Evolutionary conservation across 2,797 vertebrate genomes (phyloP).

Genomic region (Rhinatrema bivittatum): DNA sequence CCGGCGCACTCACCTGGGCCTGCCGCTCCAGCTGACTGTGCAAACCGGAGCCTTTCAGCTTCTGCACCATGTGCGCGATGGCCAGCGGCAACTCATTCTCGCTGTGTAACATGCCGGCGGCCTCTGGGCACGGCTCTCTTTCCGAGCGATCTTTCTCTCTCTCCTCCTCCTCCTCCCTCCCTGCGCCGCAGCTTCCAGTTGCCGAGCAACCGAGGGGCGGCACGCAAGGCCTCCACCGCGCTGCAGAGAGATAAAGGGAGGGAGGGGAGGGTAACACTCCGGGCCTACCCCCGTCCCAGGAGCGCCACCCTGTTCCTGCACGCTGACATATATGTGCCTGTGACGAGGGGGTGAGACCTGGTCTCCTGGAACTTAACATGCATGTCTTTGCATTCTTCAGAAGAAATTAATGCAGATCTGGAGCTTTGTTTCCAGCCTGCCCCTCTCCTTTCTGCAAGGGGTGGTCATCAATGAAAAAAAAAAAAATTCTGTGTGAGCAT

Average conservation of each 20-base stretch:
- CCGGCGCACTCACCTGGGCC: constrained; percentile 77
- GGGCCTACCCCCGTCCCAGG: no score
- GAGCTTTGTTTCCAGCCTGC: no score
- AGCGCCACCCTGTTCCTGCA: no score
- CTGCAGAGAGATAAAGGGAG: not conserved
- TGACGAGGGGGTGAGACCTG: no score
- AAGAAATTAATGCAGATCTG: no score
- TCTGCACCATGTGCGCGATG: constrained; percentile 82
- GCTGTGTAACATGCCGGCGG: constrained; percentile 55
- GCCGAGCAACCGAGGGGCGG: constrained; percentile 36
- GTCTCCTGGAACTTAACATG: no score
- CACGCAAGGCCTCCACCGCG: not conserved
- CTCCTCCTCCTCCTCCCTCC: not conserved
- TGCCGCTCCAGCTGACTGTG: constrained; percentile 88
- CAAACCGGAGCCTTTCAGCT: constrained; percentile 76
- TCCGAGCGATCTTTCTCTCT: no score
- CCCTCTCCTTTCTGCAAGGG: no score
- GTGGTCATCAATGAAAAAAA: no score
- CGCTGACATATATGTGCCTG: no score
- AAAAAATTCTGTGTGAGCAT: no score
- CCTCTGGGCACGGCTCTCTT: not conserved
- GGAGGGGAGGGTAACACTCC: accelerated
- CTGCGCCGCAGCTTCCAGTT: not conserved
- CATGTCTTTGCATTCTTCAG: no score
- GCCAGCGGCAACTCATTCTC: constrained; percentile 75